Evolutionary conservation across 2,113 vertebrate genomes (phyloP), one percentile per base, ranked within the genome.

Genomic region (Rhynchomys soricoides): DNA sequence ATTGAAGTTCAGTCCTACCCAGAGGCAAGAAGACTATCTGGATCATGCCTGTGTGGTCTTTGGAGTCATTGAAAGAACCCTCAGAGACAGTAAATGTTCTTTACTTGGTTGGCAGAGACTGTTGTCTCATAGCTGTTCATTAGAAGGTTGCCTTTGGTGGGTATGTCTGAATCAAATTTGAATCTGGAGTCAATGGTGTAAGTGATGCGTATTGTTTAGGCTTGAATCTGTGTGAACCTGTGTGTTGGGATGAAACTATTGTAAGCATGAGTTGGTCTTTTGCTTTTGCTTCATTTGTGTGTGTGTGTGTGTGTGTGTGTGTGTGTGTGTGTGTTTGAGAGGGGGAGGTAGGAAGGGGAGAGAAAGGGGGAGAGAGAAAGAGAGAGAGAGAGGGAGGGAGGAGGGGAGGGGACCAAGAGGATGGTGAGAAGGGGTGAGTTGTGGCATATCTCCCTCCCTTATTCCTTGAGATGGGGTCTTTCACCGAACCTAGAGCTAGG

Each of bases 31-130:
- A 79, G 85, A 93, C 73, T 88, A 89, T 70, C 81, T 66, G 77
- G 55, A 68, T 95, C 73, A 43, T 0, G n/a, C 91, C 59, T 92
- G 66, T 88, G 97, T 94, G 96, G 91, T 96, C 94, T 92, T 85
- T 87, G 0, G 5, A 90, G 79, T 79, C 62, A 13, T 13, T 43
- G n/a, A 52, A 93, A 70, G 70, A 90, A 45, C 29, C 55, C 26
- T 95, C 1, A 1, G 24, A 50, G 90, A 91, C 48, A 83, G 90
- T 78, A 93, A 94, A 79, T 62, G 82, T 37, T 59, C 55, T 21
- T 21, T 43, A 62, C 31, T 71, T 50, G 64, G 16, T 82, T 89
- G 78, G 68, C 90, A 83, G 73, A 91, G 50, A 68, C 82, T 64
- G 0, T 52, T 91, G 95, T 89, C 91, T 93, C 59, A 17, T 89